Evolutionary conservation across 2,113 vertebrate species (phyloP).

Genomic region (Macheiramphus alcinus): DNA sequence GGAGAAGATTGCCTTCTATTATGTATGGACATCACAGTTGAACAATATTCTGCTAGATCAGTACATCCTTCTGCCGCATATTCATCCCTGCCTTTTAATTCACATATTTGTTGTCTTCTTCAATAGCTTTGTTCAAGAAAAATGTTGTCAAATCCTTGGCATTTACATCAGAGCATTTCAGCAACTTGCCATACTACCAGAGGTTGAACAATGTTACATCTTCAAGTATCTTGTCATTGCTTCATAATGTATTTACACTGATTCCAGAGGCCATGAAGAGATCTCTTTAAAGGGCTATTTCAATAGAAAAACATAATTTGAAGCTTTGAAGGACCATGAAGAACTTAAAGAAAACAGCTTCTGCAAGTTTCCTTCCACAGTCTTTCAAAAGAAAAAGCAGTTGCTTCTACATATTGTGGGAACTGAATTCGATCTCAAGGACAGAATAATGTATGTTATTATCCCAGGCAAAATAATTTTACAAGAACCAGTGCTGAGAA

Average conservation of each 20-base stretch:
- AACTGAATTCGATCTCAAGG: neutral
- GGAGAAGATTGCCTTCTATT: neutral
- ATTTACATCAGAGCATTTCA: neutral
- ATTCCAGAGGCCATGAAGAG: neutral
- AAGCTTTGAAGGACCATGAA: neutral
- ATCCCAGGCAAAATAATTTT: neutral
- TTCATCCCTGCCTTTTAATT: neutral
- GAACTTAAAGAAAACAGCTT: neutral
- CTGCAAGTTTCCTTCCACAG: neutral
- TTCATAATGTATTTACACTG: neutral
- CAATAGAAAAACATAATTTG: neutral
- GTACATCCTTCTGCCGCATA: neutral
- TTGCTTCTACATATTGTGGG: neutral
- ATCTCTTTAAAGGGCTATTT: neutral
- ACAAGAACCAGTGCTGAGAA: neutral
- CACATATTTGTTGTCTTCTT: neutral
- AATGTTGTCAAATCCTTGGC: neutral
- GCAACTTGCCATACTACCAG: neutral
- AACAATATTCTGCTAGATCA: neutral
- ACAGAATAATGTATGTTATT: neutral
- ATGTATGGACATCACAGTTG: neutral
- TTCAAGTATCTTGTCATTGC: neutral
- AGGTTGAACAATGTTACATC: neutral
- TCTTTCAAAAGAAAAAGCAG: neutral
- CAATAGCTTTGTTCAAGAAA: neutral